A percentile compares a stretch with the other conserved stretches of the same genome.
These are phyloP conservation scores for Pteropus rufus DNA, from an alignment of 2,797 vertebrate genomes.

Conservation along the genomic window DNA sequence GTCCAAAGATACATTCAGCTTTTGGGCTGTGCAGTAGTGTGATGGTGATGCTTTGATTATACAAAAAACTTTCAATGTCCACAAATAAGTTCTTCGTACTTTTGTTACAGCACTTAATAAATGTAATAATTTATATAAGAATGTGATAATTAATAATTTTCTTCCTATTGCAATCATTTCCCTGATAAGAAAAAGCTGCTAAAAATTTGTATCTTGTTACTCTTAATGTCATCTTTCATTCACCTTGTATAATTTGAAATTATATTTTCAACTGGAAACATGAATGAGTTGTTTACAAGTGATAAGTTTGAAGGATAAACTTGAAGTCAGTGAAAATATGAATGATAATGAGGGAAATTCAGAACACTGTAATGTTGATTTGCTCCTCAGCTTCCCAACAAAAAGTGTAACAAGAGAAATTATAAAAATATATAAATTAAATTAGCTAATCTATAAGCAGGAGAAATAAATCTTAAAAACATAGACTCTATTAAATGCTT, in stretches of 20 bases:
- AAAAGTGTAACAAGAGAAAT: neutral
- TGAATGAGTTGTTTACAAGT: neutral
- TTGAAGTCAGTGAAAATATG: slow-evolving; percentile 22
- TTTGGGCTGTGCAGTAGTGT: neutral
- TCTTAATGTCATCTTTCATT: neutral
- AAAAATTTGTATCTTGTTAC: neutral
- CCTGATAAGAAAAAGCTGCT: neutral
- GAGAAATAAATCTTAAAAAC: neutral
- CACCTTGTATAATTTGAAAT: neutral
- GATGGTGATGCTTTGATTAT: neutral
- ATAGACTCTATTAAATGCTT: neutral
- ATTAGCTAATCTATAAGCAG: neutral
- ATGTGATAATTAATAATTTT: neutral
- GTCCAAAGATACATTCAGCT: neutral
- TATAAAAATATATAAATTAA: neutral
- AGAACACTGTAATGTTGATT: neutral
- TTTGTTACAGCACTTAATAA: neutral
- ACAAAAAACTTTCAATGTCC: neutral
- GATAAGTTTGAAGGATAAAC: neutral
- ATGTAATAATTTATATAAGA: neutral
- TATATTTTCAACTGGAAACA: slow-evolving; percentile 6
- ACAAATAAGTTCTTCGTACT: neutral
- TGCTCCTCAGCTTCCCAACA: neutral
- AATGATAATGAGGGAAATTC: neutral
- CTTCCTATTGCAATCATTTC: neutral